Conservation (phyloP, 2,113 vertebrate species). For the Copsychus sechellarum region DNA sequence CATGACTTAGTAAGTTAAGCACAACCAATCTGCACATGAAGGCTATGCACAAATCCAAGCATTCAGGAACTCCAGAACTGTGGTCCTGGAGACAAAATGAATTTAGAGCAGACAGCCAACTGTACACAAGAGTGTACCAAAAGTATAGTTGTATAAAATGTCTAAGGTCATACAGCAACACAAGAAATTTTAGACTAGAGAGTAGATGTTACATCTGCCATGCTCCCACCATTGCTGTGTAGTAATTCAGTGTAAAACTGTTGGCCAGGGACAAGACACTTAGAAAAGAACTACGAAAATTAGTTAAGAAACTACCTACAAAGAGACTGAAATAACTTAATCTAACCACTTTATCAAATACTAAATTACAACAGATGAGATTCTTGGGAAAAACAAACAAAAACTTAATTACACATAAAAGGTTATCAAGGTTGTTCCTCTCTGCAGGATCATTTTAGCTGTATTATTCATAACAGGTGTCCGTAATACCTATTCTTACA, state of each 20-base stretch:
- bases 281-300: background rate
- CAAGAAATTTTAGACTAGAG: background rate
- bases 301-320: background rate
- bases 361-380: background rate
- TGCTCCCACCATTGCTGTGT: background rate
- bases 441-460: background rate
- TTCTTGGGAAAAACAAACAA: conserved; percentile 16
- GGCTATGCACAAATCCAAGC: background rate
- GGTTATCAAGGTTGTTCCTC: background rate
- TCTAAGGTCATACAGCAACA: background rate
- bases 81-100: background rate
- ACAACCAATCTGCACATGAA: background rate
- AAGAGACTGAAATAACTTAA: background rate
- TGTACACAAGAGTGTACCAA: background rate
- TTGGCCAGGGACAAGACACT: background rate
- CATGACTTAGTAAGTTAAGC: background rate
- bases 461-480: background rate
- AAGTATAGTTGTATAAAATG: background rate
- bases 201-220: background rate
- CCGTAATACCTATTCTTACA: background rate
- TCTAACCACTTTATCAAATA: background rate
- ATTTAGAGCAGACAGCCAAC: background rate
- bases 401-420: background rate
- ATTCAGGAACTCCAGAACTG: background rate
- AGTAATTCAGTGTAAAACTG: background rate